Conservation (phyloP, 1,140 invertebrate species). For the Apis laboriosa region DNA sequence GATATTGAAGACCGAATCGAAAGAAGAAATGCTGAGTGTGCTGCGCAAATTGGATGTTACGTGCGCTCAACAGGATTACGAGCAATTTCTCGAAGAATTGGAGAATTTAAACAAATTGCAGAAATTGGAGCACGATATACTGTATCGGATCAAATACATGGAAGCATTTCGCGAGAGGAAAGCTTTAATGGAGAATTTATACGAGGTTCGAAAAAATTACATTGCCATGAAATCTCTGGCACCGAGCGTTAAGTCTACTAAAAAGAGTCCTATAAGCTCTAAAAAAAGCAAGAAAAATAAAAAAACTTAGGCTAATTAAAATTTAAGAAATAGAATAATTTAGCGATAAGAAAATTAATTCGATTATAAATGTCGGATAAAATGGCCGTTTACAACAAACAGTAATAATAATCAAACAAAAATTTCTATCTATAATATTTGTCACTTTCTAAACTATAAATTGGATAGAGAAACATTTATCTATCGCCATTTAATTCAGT, state of each 20-base stretch:
- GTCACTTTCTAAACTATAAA: too few relatives aligned
- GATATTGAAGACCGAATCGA: constrained; percentile 42
- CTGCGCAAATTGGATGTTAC: constrained; percentile 23
- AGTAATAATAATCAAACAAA: too few relatives aligned
- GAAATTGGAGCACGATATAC: not conserved
- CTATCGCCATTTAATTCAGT: too few relatives aligned
- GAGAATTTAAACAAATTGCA: constrained; percentile 5
- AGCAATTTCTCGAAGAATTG: constrained; percentile 36
- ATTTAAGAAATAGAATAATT: too few relatives aligned
- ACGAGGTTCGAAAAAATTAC: constrained; percentile 37
- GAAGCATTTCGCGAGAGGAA: constrained; percentile 19
- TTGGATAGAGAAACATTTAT: too few relatives aligned
- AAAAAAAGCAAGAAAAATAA: constrained; percentile 16
- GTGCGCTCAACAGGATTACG: constrained; percentile 38
- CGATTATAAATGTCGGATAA: too few relatives aligned
- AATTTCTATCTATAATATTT: too few relatives aligned
- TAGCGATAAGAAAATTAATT: too few relatives aligned
- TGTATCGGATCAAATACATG: constrained; percentile 15
- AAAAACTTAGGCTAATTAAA: not conserved
- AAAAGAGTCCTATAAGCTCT: not conserved
- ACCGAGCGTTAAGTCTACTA: not conserved
- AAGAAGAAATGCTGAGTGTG: constrained; percentile 54
- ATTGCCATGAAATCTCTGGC: not conserved
- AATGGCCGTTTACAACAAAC: too few relatives aligned
- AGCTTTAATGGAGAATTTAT: constrained; percentile 15